Evolutionary conservation across 2,797 vertebrate species (phyloP), one percentile per base, ranked within the genome.

Genomic region (Spatula versicolor): DNA sequence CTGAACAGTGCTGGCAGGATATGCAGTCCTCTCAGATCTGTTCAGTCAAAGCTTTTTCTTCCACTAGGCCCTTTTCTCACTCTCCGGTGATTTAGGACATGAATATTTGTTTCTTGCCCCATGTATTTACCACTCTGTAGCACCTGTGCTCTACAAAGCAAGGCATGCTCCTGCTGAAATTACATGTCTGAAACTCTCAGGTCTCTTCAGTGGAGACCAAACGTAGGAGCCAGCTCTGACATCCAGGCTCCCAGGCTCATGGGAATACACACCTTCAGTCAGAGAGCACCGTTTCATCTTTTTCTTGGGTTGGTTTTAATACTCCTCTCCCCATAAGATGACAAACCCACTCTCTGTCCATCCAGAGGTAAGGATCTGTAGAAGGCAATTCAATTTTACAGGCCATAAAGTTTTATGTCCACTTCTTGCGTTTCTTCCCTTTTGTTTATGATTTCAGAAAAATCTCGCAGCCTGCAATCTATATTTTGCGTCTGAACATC

Each of bases 351-450:
- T 95, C 88, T 48, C 88, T 92, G 96, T 92, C 96, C 94, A 93
- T 84, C 94, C 83, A 83, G 77, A 96, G 84, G 92, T 83, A 89
- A 95, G 96, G 93, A 94, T 90, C 95, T 31, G 46, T 31, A 89
- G 95, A 95, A 97, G 95, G 96, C 95, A 93, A 90, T 97, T 97
- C 95, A 96, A 18, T 98, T 98, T 98, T 96, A 96, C 95, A 97
- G 97, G 26, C 92, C 94, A 94, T 97, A 92, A 97, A 97, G 93
- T 97, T 97, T 79, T 74, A 96, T 64, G 81, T 78, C 94, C 88
- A 62, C 71, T 97, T 96, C 92, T 94, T 89, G 74, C 84, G 67
- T 96, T 96, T 85, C 81, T 93, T 59, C 59, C 90, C 77, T 78
- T 95, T 96, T 96, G 92, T 96, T 97, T 97, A 96, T 73, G 93